These are phyloP conservation scores for Rhadina sibilatrix DNA, from an alignment of 2,113 vertebrate species.

Conservation along the genomic window DNA sequence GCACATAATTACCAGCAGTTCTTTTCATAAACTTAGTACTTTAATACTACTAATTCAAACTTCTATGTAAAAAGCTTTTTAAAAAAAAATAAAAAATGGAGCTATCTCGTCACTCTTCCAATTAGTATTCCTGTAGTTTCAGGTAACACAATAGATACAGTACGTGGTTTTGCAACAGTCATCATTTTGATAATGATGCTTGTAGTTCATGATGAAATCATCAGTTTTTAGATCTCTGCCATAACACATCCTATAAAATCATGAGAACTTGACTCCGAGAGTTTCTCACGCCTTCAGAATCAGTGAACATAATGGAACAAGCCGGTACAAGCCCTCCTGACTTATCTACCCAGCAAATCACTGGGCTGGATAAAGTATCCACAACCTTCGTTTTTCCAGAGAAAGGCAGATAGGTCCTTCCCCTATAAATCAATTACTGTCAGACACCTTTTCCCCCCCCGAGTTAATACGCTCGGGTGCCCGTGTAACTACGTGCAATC, in stretches of 20 bases:
- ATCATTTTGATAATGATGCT: conserved; percentile 76
- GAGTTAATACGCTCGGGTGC: background rate
- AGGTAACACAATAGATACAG: conserved; percentile 68
- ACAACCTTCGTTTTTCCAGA: conserved; percentile 49
- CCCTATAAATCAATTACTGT: conserved; percentile 24
- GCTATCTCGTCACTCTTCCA: conserved; percentile 17
- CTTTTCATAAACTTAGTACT: background rate
- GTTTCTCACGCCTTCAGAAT: conserved; percentile 92
- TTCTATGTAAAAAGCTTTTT: background rate
- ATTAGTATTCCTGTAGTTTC: conserved; percentile 56
- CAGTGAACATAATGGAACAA: conserved; percentile 78
- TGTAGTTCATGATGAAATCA: conserved; percentile 81
- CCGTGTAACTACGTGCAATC: background rate
- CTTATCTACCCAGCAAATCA: conserved; percentile 69
- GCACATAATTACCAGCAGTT: conserved; percentile 2
- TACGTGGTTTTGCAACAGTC: conserved; percentile 78
- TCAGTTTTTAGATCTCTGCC: conserved; percentile 78
- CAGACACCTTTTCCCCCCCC: background rate
- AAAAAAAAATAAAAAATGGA: background rate
- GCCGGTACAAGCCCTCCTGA: conserved; percentile 84
- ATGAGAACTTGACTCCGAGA: conserved; percentile 89
- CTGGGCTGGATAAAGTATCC: conserved; percentile 60
- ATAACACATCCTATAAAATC: conserved; percentile 84
- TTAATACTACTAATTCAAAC: conserved; percentile 9
- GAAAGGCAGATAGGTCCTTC: conserved; percentile 36